Percentiles rank a stretch among this genome's conserved stretches.
phyloP scores from a whole-genome alignment of 30 jellyfish, hydroid and myxozoan species.

The Turritopsis dohrnii region DNA sequence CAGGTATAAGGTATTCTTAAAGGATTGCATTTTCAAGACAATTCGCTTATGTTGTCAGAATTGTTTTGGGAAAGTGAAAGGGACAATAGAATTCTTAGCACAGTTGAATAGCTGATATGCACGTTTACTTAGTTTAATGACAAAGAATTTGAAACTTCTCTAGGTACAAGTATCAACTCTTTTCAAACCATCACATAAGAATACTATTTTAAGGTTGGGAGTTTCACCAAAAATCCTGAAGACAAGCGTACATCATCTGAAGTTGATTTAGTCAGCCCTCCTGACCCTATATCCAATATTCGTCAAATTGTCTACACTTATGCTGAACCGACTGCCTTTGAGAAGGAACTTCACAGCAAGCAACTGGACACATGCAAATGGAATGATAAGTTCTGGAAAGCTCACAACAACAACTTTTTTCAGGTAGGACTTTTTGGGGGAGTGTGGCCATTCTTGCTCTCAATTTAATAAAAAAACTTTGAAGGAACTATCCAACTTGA shows the following conservation, averaged over 20 bases:
- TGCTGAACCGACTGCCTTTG: slow-evolving; percentile 16
- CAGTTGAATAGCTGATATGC: too few species aligned
- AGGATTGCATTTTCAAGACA: too few species aligned
- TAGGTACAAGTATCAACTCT: too few species aligned
- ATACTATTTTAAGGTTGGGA: not conserved
- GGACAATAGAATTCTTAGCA: too few species aligned
- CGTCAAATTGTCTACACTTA: slow-evolving; percentile 31
- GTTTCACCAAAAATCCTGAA: not conserved
- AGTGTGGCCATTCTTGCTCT: too few species aligned
- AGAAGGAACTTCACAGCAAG: slow-evolving; percentile 8
- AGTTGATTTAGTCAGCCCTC: slow-evolving; percentile 44
- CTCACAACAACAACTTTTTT: slow-evolving; percentile 46
- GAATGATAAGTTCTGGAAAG: slow-evolving; percentile 65
- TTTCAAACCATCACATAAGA: too few species aligned
- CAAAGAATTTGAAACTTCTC: too few species aligned
- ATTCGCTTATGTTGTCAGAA: too few species aligned
- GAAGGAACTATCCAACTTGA: too few species aligned
- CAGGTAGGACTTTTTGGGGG: slow-evolving; percentile 40
- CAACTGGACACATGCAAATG: slow-evolving; percentile 31
- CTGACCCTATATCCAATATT: slow-evolving; percentile 60
- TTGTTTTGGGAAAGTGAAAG: too few species aligned
- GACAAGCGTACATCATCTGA: not conserved
- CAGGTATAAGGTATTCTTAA: not conserved
- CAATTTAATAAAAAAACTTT: too few species aligned
- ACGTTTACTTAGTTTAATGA: too few species aligned